Evolutionary conservation across 2,113 vertebrate genomes (phyloP).

Genomic region (Siphamia tubifer): DNA sequence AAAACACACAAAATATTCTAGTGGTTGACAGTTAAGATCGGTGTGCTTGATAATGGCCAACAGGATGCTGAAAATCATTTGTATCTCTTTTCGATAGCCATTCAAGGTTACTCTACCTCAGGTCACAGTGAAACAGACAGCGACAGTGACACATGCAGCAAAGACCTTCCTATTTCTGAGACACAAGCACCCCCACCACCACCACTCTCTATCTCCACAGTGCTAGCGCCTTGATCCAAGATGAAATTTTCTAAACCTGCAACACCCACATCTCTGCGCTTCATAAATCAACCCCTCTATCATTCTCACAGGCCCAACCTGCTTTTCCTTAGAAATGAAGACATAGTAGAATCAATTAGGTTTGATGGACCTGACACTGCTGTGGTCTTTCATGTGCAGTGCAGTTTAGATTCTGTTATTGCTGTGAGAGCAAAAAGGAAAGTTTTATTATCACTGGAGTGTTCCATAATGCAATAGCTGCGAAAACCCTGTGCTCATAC

Average conservation of each 20-base stretch:
- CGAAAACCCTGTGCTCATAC: constrained; percentile 32
- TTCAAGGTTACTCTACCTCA: constrained; percentile 41
- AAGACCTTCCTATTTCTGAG: not conserved
- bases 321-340: constrained; percentile 69
- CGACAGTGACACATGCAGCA: not conserved
- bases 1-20: not conserved
- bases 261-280: constrained; percentile 23
- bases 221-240: constrained; percentile 21
- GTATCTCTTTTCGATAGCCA: constrained; percentile 20
- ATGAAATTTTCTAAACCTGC: constrained; percentile 51
- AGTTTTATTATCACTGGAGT: constrained; percentile 58
- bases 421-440: constrained; percentile 48
- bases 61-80: constrained; percentile 52
- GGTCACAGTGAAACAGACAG: constrained; percentile 13
- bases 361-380: constrained; percentile 58
- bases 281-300: constrained; percentile 60
- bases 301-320: constrained; percentile 38
- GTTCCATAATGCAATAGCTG: constrained; percentile 63
- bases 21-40: not conserved
- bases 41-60: not conserved
- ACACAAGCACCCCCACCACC: constrained; percentile 23
- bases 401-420: constrained; percentile 50
- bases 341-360: constrained; percentile 70
- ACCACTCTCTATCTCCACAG: constrained; percentile 49
- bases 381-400: constrained; percentile 36